Base-by-base conservation (phyloP, 1,140 invertebrate genomes). In the Drosophila varians region DNA sequence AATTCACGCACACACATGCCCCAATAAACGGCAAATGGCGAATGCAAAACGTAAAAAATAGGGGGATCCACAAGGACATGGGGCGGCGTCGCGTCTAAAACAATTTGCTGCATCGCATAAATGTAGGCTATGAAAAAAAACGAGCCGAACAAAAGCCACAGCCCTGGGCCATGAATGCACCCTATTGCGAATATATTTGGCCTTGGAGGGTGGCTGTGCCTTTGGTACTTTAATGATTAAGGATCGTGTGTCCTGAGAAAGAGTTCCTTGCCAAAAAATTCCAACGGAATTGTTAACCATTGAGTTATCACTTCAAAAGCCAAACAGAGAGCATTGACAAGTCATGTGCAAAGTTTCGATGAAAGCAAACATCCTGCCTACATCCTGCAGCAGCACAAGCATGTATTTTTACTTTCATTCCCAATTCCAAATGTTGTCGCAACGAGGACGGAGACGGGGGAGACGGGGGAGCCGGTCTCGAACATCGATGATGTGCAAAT, bases 401-500 rank as follows among this genome's bases (percentile, higher is more conserved):
- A 61, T 26, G 25, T 45, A 28, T 57, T 58, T 25, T 25, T 19
- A 58, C 40, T 45, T 58, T 58, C 38, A 65, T 40, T 42, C 9
- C 28, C 8, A 31, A 31, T 31, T 18, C 12, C 8, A 38, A 46
- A 46, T 53, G 58, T 40, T 49, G 40, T 25, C 40, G 19, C 16
- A 23, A 54, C 16, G 23, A 0, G 9, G 3, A n/a, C n/a, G 26
- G 19, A 3, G 4, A 25, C 3, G n/a, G 1, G 12, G 12, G 16
- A 6, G n/a, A n/a, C n/a, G n/a, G n/a, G 5, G 7, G 14, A 2
- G 25, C 7, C 2, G 9, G 6, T 11, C 26, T 40, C 31, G 53
- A 38, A 57, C 53, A 48, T 70, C 34, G 61, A 76, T 72, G 56
- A 76, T 82, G 73, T 76, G 68, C 70, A 74, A 65, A 74, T 79